A percentile compares a stretch with the other conserved stretches of the same genome.
These are phyloP conservation scores for Muraenolepis orangiensis DNA, from an alignment of 2,797 vertebrate species.

Conservation along the genomic window DNA sequence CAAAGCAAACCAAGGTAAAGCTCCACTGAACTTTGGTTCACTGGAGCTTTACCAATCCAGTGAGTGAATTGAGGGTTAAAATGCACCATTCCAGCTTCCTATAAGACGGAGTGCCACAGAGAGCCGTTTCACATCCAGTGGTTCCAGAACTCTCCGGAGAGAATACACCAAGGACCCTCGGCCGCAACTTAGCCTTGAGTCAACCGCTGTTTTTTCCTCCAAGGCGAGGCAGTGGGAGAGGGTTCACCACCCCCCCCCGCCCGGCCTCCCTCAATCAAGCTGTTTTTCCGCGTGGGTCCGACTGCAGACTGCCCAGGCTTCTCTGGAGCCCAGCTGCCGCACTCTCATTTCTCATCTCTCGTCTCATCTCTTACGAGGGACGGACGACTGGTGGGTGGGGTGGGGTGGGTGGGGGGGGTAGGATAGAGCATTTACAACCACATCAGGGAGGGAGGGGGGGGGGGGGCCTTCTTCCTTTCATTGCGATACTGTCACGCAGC, in stretches of 20 bases:
- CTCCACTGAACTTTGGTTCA: no score
- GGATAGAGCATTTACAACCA: no score
- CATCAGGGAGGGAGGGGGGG: background rate
- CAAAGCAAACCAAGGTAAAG: background rate
- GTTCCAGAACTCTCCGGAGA: constrained; percentile 38
- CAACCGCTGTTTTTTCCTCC: constrained; percentile 25
- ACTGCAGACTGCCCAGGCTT: constrained; percentile 34
- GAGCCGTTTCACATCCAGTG: constrained; percentile 60
- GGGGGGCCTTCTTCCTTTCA: background rate
- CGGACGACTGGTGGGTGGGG: no score
- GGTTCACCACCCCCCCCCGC: no score
- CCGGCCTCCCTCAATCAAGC: constrained; percentile 26
- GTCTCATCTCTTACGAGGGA: constrained; percentile 19
- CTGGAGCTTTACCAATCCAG: no score
- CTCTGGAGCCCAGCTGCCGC: constrained; percentile 46
- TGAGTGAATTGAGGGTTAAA: background rate
- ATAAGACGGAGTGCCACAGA: constrained; percentile 48
- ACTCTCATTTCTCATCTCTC: constrained; percentile 39
- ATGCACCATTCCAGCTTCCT: background rate
- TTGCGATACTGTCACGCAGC: constrained; percentile 25
- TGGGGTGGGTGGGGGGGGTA: no score
- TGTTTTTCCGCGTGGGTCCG: constrained; percentile 24
- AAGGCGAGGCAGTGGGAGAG: background rate
- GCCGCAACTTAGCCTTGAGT: constrained; percentile 39
- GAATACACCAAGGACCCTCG: constrained; percentile 34